These are phyloP conservation scores for Hydrotaea diabolus DNA, from an alignment of 2,888 invertebrate species.

Conservation along the genomic window DNA sequence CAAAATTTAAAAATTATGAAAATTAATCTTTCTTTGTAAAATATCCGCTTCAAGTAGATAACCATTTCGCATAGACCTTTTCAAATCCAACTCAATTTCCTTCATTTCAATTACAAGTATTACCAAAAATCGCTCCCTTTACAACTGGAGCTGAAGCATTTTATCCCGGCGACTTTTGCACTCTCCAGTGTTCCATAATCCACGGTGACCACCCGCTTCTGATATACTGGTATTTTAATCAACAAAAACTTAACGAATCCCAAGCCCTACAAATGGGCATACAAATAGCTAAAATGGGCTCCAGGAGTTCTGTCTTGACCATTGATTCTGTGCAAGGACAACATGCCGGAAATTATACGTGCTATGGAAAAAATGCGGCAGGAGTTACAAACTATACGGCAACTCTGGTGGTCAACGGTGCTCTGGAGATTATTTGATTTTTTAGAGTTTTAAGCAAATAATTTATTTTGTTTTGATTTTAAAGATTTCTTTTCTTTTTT, in stretches of 20 bases:
- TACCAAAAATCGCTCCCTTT: conserved; percentile 89
- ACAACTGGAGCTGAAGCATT: conserved; percentile 87
- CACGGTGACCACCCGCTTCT: conserved; percentile 90
- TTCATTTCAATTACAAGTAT: conserved; percentile 81
- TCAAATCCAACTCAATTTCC: background rate
- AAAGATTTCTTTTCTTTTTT: conserved; percentile 58
- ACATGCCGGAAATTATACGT: conserved; percentile 88
- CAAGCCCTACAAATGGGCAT: conserved; percentile 73
- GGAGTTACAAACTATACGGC: conserved; percentile 86
- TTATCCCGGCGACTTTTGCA: conserved; percentile 85
- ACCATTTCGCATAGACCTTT: background rate
- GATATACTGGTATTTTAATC: conserved; percentile 87
- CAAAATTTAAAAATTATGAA: too few relatives aligned
- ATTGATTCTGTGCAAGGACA: conserved; percentile 83
- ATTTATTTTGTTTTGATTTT: conserved; percentile 46
- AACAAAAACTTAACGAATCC: conserved; percentile 83
- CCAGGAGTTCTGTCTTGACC: conserved; percentile 83
- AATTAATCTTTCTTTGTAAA: too few relatives aligned
- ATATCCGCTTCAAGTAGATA: too few relatives aligned
- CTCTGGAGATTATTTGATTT: conserved; percentile 18
- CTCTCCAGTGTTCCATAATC: conserved; percentile 86
- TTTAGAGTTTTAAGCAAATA: background rate
- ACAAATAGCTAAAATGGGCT: conserved; percentile 81
- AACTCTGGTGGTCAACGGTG: conserved; percentile 87
- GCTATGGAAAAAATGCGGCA: conserved; percentile 84